These are phyloP conservation scores for Drosophila mercatorum DNA, from an alignment of 2,888 invertebrate species.

Conservation along the genomic window DNA sequence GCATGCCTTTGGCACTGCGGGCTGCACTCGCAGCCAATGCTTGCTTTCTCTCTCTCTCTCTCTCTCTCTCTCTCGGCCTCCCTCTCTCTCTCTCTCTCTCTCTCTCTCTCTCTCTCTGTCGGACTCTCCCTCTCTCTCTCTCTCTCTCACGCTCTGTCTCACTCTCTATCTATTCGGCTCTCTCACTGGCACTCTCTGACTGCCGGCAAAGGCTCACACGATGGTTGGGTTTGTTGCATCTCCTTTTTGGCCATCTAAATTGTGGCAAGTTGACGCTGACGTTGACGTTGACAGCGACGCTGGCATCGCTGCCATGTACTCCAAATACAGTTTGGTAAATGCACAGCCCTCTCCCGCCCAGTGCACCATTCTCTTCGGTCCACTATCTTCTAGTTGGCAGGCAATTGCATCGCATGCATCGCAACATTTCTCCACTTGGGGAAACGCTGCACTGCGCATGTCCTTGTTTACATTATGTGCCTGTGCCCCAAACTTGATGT, in stretches of 20 bases:
- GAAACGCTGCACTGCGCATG: slow-evolving; percentile 74
- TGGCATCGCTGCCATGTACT: slow-evolving; percentile 42
- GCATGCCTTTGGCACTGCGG: slow-evolving; percentile 60
- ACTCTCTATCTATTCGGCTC: slow-evolving; percentile 17
- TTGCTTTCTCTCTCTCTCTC: slow-evolving; percentile 17
- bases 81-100: slow-evolving; percentile 6
- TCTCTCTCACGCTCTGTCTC: background rate
- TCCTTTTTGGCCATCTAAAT: slow-evolving; percentile 75
- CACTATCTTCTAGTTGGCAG: slow-evolving; percentile 77
- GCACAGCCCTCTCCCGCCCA: slow-evolving; percentile 13
- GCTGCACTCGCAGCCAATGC: slow-evolving; percentile 32
- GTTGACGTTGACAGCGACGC: slow-evolving; percentile 52
- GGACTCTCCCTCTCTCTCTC: background rate
- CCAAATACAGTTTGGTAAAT: slow-evolving; percentile 47
- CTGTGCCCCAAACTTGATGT: slow-evolving; percentile 51
- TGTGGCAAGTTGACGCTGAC: slow-evolving; percentile 67
- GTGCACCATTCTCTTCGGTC: slow-evolving; percentile 5
- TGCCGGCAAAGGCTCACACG: slow-evolving; percentile 29
- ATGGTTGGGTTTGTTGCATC: slow-evolving; percentile 42
- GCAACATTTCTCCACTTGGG: slow-evolving; percentile 75
- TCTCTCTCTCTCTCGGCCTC: slow-evolving; percentile 10
- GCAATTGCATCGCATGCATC: slow-evolving; percentile 72
- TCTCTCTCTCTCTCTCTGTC: slow-evolving; percentile 3
- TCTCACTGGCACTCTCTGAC: slow-evolving; percentile 32
- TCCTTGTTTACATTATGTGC: slow-evolving; percentile 77